These are phyloP conservation scores for Epinephelus coioides DNA, from an alignment of 2,797 vertebrate genomes.

Conservation along the genomic window DNA sequence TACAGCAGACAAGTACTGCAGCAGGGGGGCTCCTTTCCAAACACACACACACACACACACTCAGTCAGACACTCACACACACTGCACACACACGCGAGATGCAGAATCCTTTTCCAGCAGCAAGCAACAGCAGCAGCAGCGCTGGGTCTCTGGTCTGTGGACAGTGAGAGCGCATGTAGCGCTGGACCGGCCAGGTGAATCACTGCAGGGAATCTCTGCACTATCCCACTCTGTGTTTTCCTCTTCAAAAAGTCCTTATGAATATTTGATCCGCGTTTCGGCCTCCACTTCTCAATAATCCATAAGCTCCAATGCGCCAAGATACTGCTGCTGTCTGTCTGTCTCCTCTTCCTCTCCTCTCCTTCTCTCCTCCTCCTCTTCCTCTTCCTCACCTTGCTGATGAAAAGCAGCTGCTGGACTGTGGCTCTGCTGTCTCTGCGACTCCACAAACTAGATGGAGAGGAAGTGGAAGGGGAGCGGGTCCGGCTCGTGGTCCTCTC, in stretches of 20 bases:
- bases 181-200: slow-evolving; percentile 61
- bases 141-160: slow-evolving; percentile 19
- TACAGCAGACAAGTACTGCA: slow-evolving; percentile 74
- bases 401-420: slow-evolving; percentile 46
- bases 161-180: slow-evolving; percentile 48
- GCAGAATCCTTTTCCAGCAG: slow-evolving; percentile 28
- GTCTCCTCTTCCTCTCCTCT: slow-evolving; percentile 50
- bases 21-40: slow-evolving; percentile 74
- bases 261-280: slow-evolving; percentile 75
- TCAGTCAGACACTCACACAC: slow-evolving; percentile 20
- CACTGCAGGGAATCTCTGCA: slow-evolving; percentile 63
- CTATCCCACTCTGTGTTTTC: slow-evolving; percentile 29
- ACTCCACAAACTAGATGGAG: slow-evolving; percentile 25
- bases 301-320: slow-evolving; percentile 79
- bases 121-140: slow-evolving; percentile 23
- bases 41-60: slow-evolving; percentile 57
- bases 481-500: slow-evolving; percentile 35
- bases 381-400: slow-evolving; percentile 68
- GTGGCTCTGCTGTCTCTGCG: slow-evolving; percentile 1
- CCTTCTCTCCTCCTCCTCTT: slow-evolving; percentile 36
- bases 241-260: slow-evolving; percentile 69
- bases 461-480: slow-evolving; percentile 7
- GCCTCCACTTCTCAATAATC: slow-evolving; percentile 80
- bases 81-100: slow-evolving; percentile 46
- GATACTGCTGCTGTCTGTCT: slow-evolving; percentile 49